Base-by-base conservation (phyloP, 2,888 invertebrate species). In the Melanotus villosus region DNA sequence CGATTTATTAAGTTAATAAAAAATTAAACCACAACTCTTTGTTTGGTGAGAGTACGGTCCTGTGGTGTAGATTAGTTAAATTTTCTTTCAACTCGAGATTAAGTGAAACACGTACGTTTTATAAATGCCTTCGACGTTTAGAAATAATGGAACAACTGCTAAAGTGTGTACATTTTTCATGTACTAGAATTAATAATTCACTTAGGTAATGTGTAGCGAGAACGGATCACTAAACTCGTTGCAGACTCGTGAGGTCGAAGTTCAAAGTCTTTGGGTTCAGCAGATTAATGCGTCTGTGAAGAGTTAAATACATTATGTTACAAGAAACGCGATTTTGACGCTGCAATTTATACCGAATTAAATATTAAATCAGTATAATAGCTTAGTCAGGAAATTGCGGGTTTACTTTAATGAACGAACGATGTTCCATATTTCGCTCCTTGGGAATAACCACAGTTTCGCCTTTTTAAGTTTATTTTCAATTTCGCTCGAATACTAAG, bases 261-360 rank as follows among this genome's bases (percentile, higher is more conserved):
- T 54, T 56, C 62, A 52, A 56, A 64, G 64, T 56, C 54, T 64
- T 64, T 64, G 30, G 52, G 64, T 16, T 54, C 34, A 62, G 32
- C 30, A 64, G 54, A 64, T 64, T 64, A 64, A 64, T 64, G 64
- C 41, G 64, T 64, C 64, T 64, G 64, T 30, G 32, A 64, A 64
- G 41, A 64, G 23, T 56, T 56, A 56, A 56, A 56, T 23, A 56
- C 38, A 14, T 52, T 52, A 52, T 12, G 32, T 34, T 56, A 38
- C 19, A 12, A 56, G 56, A 21, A 36, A 32, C 19, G 4, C 6
- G 9, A 21, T 36, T 56, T 56, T 38, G 12, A 56, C 34, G 32
- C 19, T 18, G 19, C 16, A 32, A 54, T 34, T 54, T 30, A 18
- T 26, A 5, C 26, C 4, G 26, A 26, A 26, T 7, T 16, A 6